Percentiles rank a stretch among this genome's conserved stretches.
Evolutionary conservation across 2,888 invertebrate genomes (phyloP).

Genomic region (Luffia ferchaultella): DNA sequence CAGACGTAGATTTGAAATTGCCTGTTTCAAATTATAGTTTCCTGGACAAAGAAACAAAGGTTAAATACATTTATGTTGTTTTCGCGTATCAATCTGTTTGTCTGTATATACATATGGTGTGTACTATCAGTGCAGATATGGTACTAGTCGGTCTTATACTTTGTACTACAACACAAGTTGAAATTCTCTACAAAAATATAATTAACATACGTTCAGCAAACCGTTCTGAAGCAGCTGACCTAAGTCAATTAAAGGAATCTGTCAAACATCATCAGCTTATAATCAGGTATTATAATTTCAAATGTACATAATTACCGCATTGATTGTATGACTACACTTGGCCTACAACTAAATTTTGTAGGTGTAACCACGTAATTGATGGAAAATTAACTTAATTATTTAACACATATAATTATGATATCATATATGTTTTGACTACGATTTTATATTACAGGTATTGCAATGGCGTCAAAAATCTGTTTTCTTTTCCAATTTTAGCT

Average conservation of each 20-base stretch:
- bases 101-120: conserved; percentile 42
- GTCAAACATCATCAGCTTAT: background rate
- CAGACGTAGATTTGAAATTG: conserved; percentile 25
- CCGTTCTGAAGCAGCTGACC: background rate
- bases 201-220: background rate
- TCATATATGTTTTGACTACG: background rate
- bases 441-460: conserved; percentile 34
- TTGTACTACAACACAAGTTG: conserved; percentile 16
- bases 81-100: conserved; percentile 37
- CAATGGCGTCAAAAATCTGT: conserved; percentile 12
- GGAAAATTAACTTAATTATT: background rate
- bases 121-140: conserved; percentile 35
- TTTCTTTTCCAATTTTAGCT: conserved; percentile 9
- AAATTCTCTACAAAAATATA: conserved; percentile 1
- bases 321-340: too few relatives aligned
- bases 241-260: background rate
- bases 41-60: conserved; percentile 27
- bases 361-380: too few relatives aligned
- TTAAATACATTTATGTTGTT: conserved; percentile 28
- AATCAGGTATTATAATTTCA: background rate
- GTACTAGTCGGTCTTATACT: conserved; percentile 35
- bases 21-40: conserved; percentile 48
- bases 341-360: too few relatives aligned
- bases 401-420: background rate
- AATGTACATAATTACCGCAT: too few relatives aligned